Base-by-base conservation (phyloP, 2,888 invertebrate genomes). In the Taphrorychus bicolor region DNA sequence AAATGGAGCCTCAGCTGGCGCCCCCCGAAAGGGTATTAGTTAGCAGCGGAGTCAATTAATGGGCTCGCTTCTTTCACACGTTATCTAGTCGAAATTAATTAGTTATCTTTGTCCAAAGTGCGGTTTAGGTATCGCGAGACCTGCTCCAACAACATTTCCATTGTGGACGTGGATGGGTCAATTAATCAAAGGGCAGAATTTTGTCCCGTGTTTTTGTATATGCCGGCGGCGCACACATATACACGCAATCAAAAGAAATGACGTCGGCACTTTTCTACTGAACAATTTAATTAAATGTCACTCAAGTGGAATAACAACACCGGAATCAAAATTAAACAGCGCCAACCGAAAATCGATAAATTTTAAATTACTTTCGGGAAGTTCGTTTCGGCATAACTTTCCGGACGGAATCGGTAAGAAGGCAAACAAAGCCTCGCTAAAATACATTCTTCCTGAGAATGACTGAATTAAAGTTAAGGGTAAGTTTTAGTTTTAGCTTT, bases 261-360 rank as follows among this genome's bases (percentile, higher is more conserved):
- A 54, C 23, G 21, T 52, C n/a, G 23, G 9, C 52, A 23, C 32
- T 54, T 54, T 32, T 54, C 32, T 32, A 5, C 9, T 24, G 54
- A 17, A 40, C 32, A 40, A 54, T 14, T 32, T 54, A 24, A 54
- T 54, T 54, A 54, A 54, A 40, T 40, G 32, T 24, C 32, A 40
- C 40, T 54, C 54, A 54, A 40, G 54, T 52, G 23, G 23, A 52
- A 52, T 16, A 52, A 52, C 23, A 22, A n/a, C 5, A 18, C 23
- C n/a, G 14, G 16, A 61, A 54, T 61, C 53, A 45, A 45, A 61
- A 54, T 54, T 23, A 54, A 61, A 61, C 61, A 54, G 45, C 53
- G 45, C 53, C n/a, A 61, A 41, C 23, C 17, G 61, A 52, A 61
- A 54, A 61, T 61, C 61, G 45, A 61, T 61, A 61, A 61, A 54